Evolutionary conservation across 2,888 invertebrate species (phyloP).

Genomic region (Hirtodrosophila alboralis): DNA sequence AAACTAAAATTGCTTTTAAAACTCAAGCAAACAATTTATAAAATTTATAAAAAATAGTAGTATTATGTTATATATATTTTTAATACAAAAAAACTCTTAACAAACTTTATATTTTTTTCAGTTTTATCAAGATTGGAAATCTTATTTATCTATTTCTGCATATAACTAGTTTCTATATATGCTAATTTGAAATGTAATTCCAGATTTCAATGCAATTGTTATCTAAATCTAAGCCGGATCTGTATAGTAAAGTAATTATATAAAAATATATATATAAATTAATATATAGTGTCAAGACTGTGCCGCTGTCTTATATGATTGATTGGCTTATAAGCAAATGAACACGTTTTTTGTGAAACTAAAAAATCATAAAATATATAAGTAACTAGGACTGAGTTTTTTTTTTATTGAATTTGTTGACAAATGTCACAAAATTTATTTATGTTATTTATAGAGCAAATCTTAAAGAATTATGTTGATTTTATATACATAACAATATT

Average conservation of each 20-base stretch:
- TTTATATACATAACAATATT: slow-evolving; percentile 6
- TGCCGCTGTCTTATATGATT: slow-evolving; percentile 31
- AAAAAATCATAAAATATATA: not conserved
- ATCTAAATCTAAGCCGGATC: slow-evolving; percentile 32
- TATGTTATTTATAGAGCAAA: slow-evolving; percentile 11
- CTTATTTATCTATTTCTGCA: too few relatives aligned
- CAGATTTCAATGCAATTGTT: slow-evolving; percentile 27
- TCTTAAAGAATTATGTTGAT: slow-evolving; percentile 1
- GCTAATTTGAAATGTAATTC: slow-evolving; percentile 27
- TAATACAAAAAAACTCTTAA: too few relatives aligned
- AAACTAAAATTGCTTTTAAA: too few relatives aligned
- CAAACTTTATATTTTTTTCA: too few relatives aligned
- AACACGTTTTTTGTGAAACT: too few relatives aligned
- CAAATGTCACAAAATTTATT: not conserved
- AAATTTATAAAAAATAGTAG: too few relatives aligned
- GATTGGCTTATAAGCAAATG: slow-evolving; percentile 23
- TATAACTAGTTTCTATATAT: slow-evolving; percentile 9
- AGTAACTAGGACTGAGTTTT: not conserved
- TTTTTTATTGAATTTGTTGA: not conserved
- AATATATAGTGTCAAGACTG: slow-evolving; percentile 9
- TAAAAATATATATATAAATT: too few relatives aligned
- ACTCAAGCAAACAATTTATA: too few relatives aligned
- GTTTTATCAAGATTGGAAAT: too few relatives aligned
- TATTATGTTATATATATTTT: too few relatives aligned
- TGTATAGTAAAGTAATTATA: slow-evolving; percentile 14